Evolutionary conservation across 2,888 invertebrate genomes (phyloP), one percentile per base, ranked within the genome.

Genomic region (Luffia ferchaultella): DNA sequence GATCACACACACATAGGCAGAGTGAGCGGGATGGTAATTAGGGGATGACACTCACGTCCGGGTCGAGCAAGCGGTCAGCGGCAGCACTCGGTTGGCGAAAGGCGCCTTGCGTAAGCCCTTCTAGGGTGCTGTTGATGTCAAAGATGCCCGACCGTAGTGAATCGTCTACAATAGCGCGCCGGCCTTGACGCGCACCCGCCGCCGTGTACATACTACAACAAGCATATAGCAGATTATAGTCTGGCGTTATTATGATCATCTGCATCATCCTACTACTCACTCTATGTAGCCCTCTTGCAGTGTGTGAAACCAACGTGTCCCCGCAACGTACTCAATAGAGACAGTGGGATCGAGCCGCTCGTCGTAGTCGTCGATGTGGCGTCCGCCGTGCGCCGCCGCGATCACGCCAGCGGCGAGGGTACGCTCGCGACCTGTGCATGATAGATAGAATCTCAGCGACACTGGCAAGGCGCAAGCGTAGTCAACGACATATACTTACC

Each of bases 351-450:
- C 79, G 1, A 87, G 73, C 2, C 61, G 60, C 1, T 80, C 75
- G 53, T 87, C 73, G 60, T 89, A 90, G 63, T 90, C 89, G 53
- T 88, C 76, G 1, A 89, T 85, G 60, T 82, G 87, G 1, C 62
- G 58, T 42, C 64, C 70, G 2, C 76, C 30, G 30, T 30, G 30
- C 3, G 12, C 62, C 1, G 79, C 82, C 3, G 80, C 85, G n/a
- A 86, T 58, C 1, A 88, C 71, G 50, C 75, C 78, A 57, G 84
- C 78, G 20, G 72, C 68, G 43, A 76, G 57, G 16, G 79, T 68
- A 58, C 83, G 83, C 15, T 79, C 63, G 41, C 59, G 30, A 7
- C 76, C 76, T 76, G 55, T 2, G 53, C 42, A 41, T 2, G 16
- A 46, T 5, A 48, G 9, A 12, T 9, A 40, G 15, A 40, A 15